phyloP scores from a whole-genome alignment of 2,113 vertebrate species.

The Pygoscelis antarcticus region DNA sequence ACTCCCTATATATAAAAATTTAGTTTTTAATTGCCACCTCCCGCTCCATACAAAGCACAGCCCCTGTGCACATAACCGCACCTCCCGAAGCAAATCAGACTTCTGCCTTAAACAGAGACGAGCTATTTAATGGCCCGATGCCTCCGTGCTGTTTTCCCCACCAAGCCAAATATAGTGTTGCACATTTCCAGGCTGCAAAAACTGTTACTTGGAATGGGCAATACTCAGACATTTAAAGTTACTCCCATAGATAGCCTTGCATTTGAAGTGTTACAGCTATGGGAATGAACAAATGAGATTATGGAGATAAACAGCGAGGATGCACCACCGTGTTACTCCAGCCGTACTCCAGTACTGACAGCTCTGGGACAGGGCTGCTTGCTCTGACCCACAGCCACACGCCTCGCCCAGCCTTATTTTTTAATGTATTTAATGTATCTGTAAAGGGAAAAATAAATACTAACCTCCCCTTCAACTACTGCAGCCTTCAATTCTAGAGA shows the following conservation, averaged over 20 bases:
- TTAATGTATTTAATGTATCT: neutral
- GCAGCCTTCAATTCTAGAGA: neutral
- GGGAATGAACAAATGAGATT: neutral
- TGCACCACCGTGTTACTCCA: accelerated
- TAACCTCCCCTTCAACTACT: neutral
- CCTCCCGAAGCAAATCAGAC: neutral
- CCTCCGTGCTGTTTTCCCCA: too few relatives aligned
- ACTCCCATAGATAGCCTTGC: neutral
- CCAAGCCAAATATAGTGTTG: neutral
- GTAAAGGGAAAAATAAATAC: neutral
- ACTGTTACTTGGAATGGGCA: neutral
- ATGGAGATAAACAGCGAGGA: neutral
- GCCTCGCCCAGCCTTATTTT: neutral
- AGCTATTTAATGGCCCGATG: neutral
- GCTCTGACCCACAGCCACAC: neutral
- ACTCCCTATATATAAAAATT: neutral
- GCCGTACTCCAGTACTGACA: accelerated
- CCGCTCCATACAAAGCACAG: neutral
- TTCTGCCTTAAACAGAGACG: neutral
- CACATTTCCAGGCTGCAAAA: neutral
- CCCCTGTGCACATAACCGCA: neutral
- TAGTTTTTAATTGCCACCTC: neutral
- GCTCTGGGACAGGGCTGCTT: neutral
- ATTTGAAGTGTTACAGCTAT: neutral
- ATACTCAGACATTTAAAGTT: neutral